phyloP scores from a whole-genome alignment of 2,797 vertebrate species.

The Pitangus sulphuratus region DNA sequence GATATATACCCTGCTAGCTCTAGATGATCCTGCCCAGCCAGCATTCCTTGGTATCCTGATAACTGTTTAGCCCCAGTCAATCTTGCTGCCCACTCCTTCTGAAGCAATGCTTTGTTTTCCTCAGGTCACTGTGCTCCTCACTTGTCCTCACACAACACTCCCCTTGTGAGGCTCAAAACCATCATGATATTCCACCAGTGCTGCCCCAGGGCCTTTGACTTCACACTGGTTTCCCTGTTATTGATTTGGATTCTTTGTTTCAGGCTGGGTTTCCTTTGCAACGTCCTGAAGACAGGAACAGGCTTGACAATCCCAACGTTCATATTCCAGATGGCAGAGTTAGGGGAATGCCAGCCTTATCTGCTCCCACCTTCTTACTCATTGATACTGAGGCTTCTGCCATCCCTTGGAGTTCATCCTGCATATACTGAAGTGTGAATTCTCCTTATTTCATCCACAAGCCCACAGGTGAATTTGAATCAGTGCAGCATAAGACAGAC shows the following conservation, averaged over 20 bases:
- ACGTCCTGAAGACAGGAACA: neutral
- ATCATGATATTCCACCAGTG: neutral
- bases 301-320: neutral
- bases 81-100: neutral
- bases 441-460: neutral
- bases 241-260: neutral
- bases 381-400: neutral
- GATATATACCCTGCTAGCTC: neutral
- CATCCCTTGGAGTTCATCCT: neutral
- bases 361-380: neutral
- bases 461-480: neutral
- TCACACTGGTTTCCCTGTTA: neutral
- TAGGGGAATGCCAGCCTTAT: conserved; percentile 38
- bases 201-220: neutral
- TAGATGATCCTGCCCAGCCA: neutral
- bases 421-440: neutral
- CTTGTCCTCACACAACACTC: neutral
- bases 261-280: neutral
- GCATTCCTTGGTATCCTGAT: neutral
- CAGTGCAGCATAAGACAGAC: neutral
- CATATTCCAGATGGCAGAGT: conserved; percentile 30
- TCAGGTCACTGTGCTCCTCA: neutral
- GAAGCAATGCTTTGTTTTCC: neutral
- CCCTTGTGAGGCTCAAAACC: neutral
- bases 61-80: neutral